Evolutionary conservation across 2,888 invertebrate genomes (phyloP).

Genomic region (Oscheius sp.): DNA sequence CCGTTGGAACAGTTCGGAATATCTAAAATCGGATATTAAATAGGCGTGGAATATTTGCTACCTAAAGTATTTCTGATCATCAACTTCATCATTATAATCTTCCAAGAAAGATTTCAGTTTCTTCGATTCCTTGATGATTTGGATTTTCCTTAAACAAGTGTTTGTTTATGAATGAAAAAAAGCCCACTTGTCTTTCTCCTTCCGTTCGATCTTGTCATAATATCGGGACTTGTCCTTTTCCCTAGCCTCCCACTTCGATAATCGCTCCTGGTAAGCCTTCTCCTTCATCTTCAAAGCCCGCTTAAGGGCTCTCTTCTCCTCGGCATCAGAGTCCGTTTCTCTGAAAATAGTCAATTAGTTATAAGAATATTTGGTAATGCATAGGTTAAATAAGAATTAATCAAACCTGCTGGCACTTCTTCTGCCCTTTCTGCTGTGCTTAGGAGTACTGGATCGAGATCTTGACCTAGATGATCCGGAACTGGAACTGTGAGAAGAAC

Average conservation of each 20-base stretch:
- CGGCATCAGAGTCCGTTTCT: constrained; percentile 63
- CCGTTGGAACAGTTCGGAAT: constrained; percentile 89
- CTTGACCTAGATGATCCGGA: constrained; percentile 32
- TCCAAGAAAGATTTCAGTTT: constrained; percentile 95
- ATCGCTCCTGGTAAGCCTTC: constrained; percentile 59
- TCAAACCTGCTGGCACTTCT: constrained; percentile 27
- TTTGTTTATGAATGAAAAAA: not conserved
- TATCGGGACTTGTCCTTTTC: constrained; percentile 87
- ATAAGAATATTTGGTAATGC: not conserved
- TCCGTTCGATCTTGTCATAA: constrained; percentile 80
- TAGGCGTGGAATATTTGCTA: constrained; percentile 73
- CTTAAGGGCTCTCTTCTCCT: constrained; percentile 51
- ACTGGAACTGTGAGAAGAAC: not conserved
- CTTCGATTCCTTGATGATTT: constrained; percentile 83
- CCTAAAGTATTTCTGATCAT: constrained; percentile 97
- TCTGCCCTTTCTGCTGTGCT: constrained; percentile 1
- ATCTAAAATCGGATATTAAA: too few relatives aligned
- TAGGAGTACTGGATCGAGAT: constrained; percentile 13
- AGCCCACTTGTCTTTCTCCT: constrained; percentile 79
- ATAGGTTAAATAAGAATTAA: not conserved
- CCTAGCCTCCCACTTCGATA: constrained; percentile 84
- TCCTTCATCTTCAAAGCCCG: constrained; percentile 62
- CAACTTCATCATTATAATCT: constrained; percentile 97
- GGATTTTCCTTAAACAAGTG: constrained; percentile 44
- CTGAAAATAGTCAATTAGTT: not conserved